Evolutionary conservation across 2,888 invertebrate genomes (phyloP).

Genomic region (Dendrolimus pini): DNA sequence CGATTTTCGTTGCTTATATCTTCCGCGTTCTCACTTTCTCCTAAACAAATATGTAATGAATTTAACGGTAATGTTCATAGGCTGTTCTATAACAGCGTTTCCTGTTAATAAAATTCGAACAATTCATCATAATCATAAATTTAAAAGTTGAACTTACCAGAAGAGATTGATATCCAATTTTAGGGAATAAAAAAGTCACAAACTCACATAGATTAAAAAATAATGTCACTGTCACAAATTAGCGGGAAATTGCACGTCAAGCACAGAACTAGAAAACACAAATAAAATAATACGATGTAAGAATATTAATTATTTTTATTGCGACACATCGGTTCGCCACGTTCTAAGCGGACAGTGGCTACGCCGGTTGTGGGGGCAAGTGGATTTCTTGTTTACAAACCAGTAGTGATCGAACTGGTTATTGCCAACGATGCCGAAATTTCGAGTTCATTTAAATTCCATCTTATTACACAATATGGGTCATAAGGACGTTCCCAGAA

Average conservation of each 20-base stretch:
- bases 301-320: slow-evolving; percentile 12
- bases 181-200: slow-evolving; percentile 35
- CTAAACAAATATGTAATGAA: background rate
- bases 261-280: background rate
- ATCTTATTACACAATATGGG: no score
- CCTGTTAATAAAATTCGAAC: background rate
- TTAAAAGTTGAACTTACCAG: slow-evolving; percentile 22
- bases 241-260: slow-evolving; percentile 36
- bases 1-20: background rate
- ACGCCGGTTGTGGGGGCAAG: slow-evolving; percentile 56
- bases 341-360: slow-evolving; percentile 59
- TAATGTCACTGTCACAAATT: slow-evolving; percentile 45
- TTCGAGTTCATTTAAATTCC: background rate
- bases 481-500: no score
- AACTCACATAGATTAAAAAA: slow-evolving; percentile 29
- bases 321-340: slow-evolving; percentile 43
- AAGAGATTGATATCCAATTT: slow-evolving; percentile 24
- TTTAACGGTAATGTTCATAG: background rate
- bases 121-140: slow-evolving; percentile 4
- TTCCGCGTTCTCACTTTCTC: background rate
- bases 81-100: background rate
- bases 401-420: slow-evolving; percentile 11
- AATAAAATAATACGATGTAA: slow-evolving; percentile 8
- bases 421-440: background rate
- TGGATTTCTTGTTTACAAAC: slow-evolving; percentile 58